phyloP scores from a whole-genome alignment of 2,888 invertebrate species.

The Heliconius aoede region DNA sequence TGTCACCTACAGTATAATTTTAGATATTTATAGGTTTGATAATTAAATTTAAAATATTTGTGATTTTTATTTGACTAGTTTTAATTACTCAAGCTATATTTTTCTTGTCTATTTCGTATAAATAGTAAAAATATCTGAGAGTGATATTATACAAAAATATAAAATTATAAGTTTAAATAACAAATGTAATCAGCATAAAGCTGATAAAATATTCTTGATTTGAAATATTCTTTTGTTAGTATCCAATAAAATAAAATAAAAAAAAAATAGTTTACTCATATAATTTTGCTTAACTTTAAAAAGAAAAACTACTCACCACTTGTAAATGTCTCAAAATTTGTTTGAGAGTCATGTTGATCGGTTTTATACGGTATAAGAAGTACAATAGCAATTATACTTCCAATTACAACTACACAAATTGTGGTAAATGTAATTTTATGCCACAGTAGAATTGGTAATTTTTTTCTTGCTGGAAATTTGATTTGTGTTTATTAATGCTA shows the following conservation, averaged over 20 bases:
- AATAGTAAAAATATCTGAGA: no score
- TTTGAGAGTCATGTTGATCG: slow-evolving; percentile 31
- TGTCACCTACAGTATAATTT: background rate
- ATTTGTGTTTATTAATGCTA: background rate
- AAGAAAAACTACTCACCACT: slow-evolving; percentile 29
- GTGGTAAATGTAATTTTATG: slow-evolving; percentile 64
- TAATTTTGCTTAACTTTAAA: background rate
- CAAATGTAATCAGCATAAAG: no score
- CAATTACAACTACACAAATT: slow-evolving; percentile 61
- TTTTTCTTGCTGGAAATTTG: slow-evolving; percentile 58
- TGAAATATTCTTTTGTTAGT: no score
- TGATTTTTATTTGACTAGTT: background rate
- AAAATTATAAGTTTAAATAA: no score
- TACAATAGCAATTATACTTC: slow-evolving; percentile 63
- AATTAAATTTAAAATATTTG: background rate
- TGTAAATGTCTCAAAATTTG: slow-evolving; percentile 32
- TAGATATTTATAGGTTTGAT: no score
- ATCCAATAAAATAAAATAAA: no score
- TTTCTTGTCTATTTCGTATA: background rate
- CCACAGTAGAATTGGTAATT: slow-evolving; percentile 60
- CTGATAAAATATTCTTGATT: no score
- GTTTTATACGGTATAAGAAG: slow-evolving; percentile 59
- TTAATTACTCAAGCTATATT: background rate
- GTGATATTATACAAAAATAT: no score
- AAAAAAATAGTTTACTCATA: background rate